Evolutionary conservation across 2,888 invertebrate species (phyloP), one percentile per base, ranked within the genome.

Genomic region (Netelia inedita): DNA sequence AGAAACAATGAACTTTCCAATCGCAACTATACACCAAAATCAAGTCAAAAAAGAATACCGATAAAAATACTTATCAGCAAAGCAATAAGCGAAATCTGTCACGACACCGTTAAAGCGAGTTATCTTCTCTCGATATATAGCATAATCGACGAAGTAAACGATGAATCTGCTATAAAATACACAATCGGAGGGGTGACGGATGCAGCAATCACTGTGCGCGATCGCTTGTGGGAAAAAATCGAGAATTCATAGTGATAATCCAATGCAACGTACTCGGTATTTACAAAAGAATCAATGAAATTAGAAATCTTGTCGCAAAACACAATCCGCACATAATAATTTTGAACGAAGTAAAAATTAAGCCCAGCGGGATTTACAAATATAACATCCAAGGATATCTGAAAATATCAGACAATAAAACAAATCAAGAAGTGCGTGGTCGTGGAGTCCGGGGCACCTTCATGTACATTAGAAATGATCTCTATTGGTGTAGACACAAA

Each of bases 341-440:
- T 8, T 8, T 65, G 6, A 65, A 65, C 14, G 41, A 65, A 65
- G 16, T 65, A 8, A 65, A 41, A 41, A 41, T 65, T 6, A 65
- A 65, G 41, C 41, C 65, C 6, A 23, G 23, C 11, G 63, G 63
- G 10, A 74, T 35, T 14, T n/a, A 74, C 16, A 63, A 74, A 74
- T 74, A 74, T 28, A 74, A 74, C 11, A 74, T 74, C 53, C 28
- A 63, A 53, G 74, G 53, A 65, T 74, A 74, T 23, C 28, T 61
- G 53, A 53, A 63, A 53, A 74, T 74, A 63, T 63, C 50, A 5
- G 53, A 74, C 19, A 74, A 74, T 11, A 74, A 74, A 65, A 74
- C 63, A n/a, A 63, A 63, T 10, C 9, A 43, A 19, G 74, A 14
- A 35, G 63, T 53, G 14, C 50, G 63, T 1, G 50, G 63, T 9